Base-by-base conservation (phyloP, 2,888 invertebrate species). In the Hyppa rectilinea region DNA sequence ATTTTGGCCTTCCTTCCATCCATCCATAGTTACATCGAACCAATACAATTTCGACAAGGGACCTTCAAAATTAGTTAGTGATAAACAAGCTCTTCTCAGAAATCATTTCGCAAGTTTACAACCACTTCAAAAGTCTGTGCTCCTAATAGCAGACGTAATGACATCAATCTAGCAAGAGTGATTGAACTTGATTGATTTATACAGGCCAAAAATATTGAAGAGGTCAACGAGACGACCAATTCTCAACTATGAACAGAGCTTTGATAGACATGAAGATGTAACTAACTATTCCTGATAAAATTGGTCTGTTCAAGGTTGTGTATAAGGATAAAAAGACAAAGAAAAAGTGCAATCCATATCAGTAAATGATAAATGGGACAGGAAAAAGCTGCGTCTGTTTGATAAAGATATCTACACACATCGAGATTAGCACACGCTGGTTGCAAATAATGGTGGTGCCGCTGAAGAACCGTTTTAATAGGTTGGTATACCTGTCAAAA, bases 131-230 rank as follows among this genome's bases (percentile, higher is more conserved):
- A 64, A 65, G 40, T 74, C 66, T 65, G 29, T 63, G 70, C 38
- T 67, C 47, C 36, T 75, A 68, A 43, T 60, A 68, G 36, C 26
- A 74, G 40, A 62, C 56, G 56, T 62, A 76, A 75, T 71, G 75
- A 63, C 66, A 71, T 56, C 75, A 78, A 45, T 38, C 29, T 31
- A 59, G 34, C 26, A 31, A 26, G 31, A 73, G 17, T 80, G 71
- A 76, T 75, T 75, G 69, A 60, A 31, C 17, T 36, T 69, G 55
- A 78, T 71, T 75, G 71, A 80, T 78, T 61, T 71, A 67, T 23
- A 49, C 49, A 45, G 62, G 63, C 66, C 60, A 80, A 80, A 75
- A 60, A 65, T 70, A 70, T 79, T 80, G 40, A 60, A 50, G 55
- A 52, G 80, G 60, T 79, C 53, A 80, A 76, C 26, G 14, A 68